Conservation (phyloP, 2,113 vertebrate species). For the Cinclus mexicanus region DNA sequence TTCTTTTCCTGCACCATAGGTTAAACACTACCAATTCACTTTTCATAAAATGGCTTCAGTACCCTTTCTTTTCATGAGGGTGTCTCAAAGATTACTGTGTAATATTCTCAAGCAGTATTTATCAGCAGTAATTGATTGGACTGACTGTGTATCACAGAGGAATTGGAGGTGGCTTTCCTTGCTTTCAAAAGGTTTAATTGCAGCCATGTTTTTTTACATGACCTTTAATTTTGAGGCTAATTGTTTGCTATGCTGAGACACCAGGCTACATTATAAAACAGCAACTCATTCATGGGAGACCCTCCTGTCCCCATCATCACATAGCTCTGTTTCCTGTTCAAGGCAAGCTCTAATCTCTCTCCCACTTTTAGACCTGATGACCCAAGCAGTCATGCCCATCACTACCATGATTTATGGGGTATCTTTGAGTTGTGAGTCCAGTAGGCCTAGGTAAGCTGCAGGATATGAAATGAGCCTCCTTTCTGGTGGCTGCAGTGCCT, state of each 20-base stretch:
- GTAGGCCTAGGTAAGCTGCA: background rate
- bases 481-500: background rate
- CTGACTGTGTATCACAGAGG: background rate
- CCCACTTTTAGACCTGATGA: background rate
- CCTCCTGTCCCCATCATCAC: background rate
- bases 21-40: background rate
- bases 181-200: background rate
- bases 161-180: background rate
- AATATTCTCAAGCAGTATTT: background rate
- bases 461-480: background rate
- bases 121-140: background rate
- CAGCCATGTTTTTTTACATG: background rate
- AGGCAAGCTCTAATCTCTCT: background rate
- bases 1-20: background rate
- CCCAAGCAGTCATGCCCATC: rapidly evolving
- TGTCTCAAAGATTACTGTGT: background rate
- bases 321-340: background rate
- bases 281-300: background rate
- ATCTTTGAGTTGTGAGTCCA: background rate
- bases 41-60: background rate
- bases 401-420: background rate
- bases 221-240: background rate
- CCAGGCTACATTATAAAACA: background rate
- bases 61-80: background rate
- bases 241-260: background rate